Conservation (phyloP, 2,888 invertebrate species). For the Heteropelma amictum region DNA sequence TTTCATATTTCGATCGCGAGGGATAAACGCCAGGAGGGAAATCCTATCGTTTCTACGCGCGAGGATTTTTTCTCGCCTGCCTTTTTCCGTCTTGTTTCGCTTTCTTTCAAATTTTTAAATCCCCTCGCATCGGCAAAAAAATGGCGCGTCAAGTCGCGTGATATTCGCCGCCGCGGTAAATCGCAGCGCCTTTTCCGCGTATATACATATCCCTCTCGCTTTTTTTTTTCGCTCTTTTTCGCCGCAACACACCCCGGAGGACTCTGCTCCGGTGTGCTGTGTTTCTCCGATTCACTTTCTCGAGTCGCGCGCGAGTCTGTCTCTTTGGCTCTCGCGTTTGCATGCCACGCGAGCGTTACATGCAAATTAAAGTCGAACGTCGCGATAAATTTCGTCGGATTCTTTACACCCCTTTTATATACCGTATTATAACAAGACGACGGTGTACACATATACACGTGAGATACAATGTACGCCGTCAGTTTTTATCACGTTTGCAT, state of each 20-base stretch:
- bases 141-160: no score
- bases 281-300: conserved; percentile 41
- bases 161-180: no score
- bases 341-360: conserved; percentile 63
- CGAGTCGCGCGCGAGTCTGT: no score
- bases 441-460: not conserved
- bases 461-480: no score
- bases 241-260: no score
- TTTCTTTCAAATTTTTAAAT: not conserved
- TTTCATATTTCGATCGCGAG: conserved; percentile 56
- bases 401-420: conserved; percentile 18
- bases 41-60: not conserved
- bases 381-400: conserved; percentile 64
- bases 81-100: not conserved
- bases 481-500: no score
- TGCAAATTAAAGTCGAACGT: conserved; percentile 63
- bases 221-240: no score
- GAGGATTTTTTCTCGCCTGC: not conserved
- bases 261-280: conserved; percentile 35
- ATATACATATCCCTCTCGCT: not conserved
- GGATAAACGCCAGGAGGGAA: conserved; percentile 4
- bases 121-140: no score
- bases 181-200: no score
- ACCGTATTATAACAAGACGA: no score
- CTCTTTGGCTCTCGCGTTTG: conserved; percentile 56